Evolutionary conservation across 1,140 invertebrate species (phyloP).

Genomic region (Lordiphosa collinella): DNA sequence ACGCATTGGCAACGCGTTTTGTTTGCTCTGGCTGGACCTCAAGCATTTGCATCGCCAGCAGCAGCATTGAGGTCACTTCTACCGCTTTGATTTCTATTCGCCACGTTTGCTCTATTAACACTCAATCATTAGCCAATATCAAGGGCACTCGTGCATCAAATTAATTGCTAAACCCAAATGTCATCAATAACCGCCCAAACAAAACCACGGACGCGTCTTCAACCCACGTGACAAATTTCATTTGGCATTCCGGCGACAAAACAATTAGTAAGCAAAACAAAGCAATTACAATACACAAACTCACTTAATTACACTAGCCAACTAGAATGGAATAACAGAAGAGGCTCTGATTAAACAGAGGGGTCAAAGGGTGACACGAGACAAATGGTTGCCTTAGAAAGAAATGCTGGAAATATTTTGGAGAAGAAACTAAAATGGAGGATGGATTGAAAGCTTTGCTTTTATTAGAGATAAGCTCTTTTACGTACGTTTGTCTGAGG

Average conservation of each 20-base stretch:
- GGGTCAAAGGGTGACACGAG: too few relatives aligned
- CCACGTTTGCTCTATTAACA: constrained; percentile 69
- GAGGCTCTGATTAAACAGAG: too few relatives aligned
- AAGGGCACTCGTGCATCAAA: constrained; percentile 66
- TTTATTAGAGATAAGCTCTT: too few relatives aligned
- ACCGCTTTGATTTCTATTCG: constrained; percentile 37
- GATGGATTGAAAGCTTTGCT: too few relatives aligned
- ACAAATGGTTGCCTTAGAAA: too few relatives aligned
- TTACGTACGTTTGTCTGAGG: too few relatives aligned
- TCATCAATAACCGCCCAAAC: constrained; percentile 51
- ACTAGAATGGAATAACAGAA: too few relatives aligned
- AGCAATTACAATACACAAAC: constrained; percentile 30
- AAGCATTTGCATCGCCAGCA: constrained; percentile 1
- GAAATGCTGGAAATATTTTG: too few relatives aligned
- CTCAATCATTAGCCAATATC: constrained; percentile 61
- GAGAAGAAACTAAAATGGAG: too few relatives aligned
- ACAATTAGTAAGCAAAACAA: constrained; percentile 55
- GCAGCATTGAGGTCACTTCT: constrained; percentile 36
- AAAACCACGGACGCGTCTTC: constrained; percentile 4
- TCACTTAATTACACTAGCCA: too few relatives aligned
- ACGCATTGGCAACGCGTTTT: constrained; percentile 62
- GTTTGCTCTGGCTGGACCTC: constrained; percentile 54
- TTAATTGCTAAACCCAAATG: constrained; percentile 57
- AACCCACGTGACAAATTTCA: constrained; percentile 46
- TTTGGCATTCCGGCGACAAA: constrained; percentile 45